These are phyloP conservation scores for Sceloporus undulatus DNA, from an alignment of 2,113 vertebrate genomes.

Conservation along the genomic window DNA sequence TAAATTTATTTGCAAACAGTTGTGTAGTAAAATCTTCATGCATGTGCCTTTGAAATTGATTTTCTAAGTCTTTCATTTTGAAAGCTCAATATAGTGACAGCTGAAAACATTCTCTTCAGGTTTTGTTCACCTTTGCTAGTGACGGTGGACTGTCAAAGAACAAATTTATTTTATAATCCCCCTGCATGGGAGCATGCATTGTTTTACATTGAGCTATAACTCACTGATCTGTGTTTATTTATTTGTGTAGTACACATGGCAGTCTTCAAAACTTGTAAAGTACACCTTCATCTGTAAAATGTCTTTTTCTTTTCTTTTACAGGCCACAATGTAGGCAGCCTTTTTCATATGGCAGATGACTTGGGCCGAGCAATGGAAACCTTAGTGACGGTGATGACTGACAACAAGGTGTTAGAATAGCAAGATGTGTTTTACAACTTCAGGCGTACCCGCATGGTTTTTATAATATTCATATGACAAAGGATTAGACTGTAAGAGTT, in stretches of 20 bases:
- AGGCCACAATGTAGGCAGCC: slow-evolving; percentile 93
- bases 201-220: accelerated
- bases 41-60: slow-evolving; percentile 18
- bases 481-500: slow-evolving; percentile 98
- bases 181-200: neutral
- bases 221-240: neutral
- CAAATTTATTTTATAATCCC: neutral
- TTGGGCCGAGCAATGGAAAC: slow-evolving; percentile 95
- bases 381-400: slow-evolving; percentile 94
- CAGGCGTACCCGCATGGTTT: slow-evolving; percentile 88
- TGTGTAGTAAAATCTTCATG: slow-evolving; percentile 15
- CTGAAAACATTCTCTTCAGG: slow-evolving; percentile 1
- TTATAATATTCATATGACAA: slow-evolving; percentile 95
- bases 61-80: neutral
- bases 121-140: neutral
- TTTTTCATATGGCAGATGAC: slow-evolving; percentile 96
- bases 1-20: slow-evolving; percentile 11
- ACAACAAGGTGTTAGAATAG: slow-evolving; percentile 90
- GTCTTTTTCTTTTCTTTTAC: slow-evolving; percentile 62
- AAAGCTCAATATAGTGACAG: neutral
- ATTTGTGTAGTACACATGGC: neutral
- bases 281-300: accelerated
- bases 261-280: neutral
- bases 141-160: neutral
- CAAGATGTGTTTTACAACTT: slow-evolving; percentile 85